Conservation (phyloP, 2,888 invertebrate genomes). For the Heteromyza rotundicornis region DNA sequence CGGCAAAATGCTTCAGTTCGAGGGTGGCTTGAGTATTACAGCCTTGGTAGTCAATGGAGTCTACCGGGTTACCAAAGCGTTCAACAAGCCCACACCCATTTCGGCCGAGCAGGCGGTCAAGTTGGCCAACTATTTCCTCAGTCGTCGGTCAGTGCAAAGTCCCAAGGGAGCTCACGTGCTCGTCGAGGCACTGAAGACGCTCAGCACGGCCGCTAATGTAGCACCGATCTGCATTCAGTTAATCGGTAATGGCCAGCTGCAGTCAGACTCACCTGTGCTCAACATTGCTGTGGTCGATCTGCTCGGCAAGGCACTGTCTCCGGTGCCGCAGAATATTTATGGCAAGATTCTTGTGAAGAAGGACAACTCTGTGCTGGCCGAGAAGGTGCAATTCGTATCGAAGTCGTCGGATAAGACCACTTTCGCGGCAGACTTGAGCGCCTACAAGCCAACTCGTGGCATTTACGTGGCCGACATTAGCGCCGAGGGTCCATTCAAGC, state of each 20-base stretch:
- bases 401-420: slow-evolving; percentile 74
- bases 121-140: slow-evolving; percentile 88
- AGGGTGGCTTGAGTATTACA: slow-evolving; percentile 85
- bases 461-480: slow-evolving; percentile 82
- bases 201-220: slow-evolving; percentile 70
- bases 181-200: slow-evolving; percentile 75
- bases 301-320: slow-evolving; percentile 72
- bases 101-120: slow-evolving; percentile 82
- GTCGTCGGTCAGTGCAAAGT: slow-evolving; percentile 86
- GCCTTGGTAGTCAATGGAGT: slow-evolving; percentile 69
- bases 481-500: slow-evolving; percentile 69
- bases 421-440: slow-evolving; percentile 78
- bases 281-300: slow-evolving; percentile 77
- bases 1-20: slow-evolving; percentile 86
- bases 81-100: slow-evolving; percentile 73
- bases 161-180: slow-evolving; percentile 83
- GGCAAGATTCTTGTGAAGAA: slow-evolving; percentile 62
- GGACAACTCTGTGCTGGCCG: slow-evolving; percentile 69
- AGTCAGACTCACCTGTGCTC: slow-evolving; percentile 75
- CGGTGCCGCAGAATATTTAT: slow-evolving; percentile 42
- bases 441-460: slow-evolving; percentile 81
- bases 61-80: slow-evolving; percentile 67
- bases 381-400: slow-evolving; percentile 68
- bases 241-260: slow-evolving; percentile 79
- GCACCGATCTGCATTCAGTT: slow-evolving; percentile 86